Percentiles rank a stretch among this genome's conserved stretches.
Conservation (phyloP, 2,113 vertebrate genomes). For the Mugil cephalus region DNA sequence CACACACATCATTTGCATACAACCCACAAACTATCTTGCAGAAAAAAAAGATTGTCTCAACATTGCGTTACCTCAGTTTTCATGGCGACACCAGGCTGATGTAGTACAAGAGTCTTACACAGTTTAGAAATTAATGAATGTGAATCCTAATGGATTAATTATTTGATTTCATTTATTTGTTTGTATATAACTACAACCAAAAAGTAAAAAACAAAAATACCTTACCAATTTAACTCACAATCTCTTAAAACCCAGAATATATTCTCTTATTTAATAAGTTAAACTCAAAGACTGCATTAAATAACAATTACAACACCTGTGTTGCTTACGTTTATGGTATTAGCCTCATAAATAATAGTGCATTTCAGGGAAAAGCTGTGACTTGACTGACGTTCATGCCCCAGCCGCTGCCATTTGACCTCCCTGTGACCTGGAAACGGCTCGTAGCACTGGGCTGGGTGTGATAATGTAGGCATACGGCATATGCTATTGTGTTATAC, state of each 20-base stretch:
- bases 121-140: neutral
- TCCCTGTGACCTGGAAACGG: conserved; percentile 66
- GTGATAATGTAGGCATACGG: conserved; percentile 42
- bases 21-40: conserved; percentile 23
- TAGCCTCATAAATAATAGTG: too few species aligned
- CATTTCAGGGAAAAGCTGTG: neutral
- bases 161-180: too few species aligned
- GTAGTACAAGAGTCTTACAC: neutral
- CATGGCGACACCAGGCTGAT: neutral
- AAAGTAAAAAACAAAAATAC: neutral
- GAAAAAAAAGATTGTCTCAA: neutral
- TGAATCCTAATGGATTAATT: too few species aligned
- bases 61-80: neutral
- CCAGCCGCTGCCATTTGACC: conserved; percentile 66
- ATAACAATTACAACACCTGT: neutral
- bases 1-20: neutral
- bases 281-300: neutral
- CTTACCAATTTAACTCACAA: neutral
- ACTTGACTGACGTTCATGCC: conserved; percentile 46
- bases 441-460: conserved; percentile 7
- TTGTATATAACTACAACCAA: neutral
- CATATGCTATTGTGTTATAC: conserved; percentile 42
- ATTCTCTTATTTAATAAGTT: neutral
- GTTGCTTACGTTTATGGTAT: neutral
- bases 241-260: neutral